Base-by-base conservation (phyloP, 2,113 vertebrate species). In the Psilopogon haemacephalus region DNA sequence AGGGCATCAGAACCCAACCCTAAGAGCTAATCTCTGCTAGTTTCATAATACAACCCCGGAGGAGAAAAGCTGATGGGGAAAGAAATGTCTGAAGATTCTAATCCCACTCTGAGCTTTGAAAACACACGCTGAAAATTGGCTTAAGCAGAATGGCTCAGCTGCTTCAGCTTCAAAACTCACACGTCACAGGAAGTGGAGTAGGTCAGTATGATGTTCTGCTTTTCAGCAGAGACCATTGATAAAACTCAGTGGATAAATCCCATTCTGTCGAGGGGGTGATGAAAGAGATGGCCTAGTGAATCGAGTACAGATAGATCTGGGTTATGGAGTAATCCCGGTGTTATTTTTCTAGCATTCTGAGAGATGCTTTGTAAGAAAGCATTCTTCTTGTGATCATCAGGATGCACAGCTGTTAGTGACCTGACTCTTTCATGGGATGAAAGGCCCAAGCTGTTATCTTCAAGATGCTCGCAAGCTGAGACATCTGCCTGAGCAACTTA, bases 401-500 rank as follows among this genome's bases (percentile, higher is more conserved):
- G 16, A 77, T 58, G 32, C 71, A 77, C n/a, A 89, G 55, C 10
- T 89, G 20, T 84, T 82, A 89, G 69, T 77, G 65, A 64, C n/a
- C 56, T 15, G 5, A 38, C 40, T 81, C 12, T 67, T 84, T 65
- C 9, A 64, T 4, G 81, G 38, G 80, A 75, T 0, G 0, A 48
- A 84, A 12, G 8, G 86, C 52, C 17, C 7, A 72, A 72, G 62
- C 60, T 84, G 42, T 90, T 88, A 33, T 62, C 48, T 68, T 58
- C 75, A 85, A 83, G 85, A 52, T 50, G 50, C 21, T 88, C 75
- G 88, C 44, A 63, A 62, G 59, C 5, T 23, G 40, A 85, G 60
- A 28, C 87, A 77, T 42, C 70, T 91, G 74, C 77, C 65, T 69
- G 27, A 87, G 74, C 48, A 78, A 15, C n/a, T 95, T 86, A 94